Evolutionary conservation across 1,140 invertebrate species (phyloP).

Genomic region (Drosophila sulfurigaster): DNA sequence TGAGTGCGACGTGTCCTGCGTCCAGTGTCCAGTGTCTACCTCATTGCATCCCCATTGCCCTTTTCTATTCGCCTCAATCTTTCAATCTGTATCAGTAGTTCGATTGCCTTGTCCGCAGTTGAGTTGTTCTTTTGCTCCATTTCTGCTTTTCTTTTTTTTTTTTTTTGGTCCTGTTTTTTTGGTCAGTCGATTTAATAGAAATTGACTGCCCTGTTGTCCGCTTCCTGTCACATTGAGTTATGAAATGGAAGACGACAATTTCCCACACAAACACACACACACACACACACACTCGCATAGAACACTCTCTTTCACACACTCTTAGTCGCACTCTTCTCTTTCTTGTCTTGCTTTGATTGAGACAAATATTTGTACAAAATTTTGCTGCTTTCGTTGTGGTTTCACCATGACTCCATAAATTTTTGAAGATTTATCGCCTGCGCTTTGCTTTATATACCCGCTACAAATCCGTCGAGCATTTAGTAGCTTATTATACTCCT

Average conservation of each 20-base stretch:
- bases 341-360: slow-evolving; percentile 58
- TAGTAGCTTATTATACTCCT: no score
- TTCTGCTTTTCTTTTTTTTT: neutral
- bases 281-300: neutral
- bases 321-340: neutral
- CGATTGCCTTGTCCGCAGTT: slow-evolving; percentile 43
- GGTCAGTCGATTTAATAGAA: slow-evolving; percentile 61
- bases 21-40: neutral
- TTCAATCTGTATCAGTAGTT: slow-evolving; percentile 10
- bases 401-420: slow-evolving; percentile 60
- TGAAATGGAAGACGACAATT: slow-evolving; percentile 49
- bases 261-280: slow-evolving; percentile 1
- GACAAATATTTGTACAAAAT: slow-evolving; percentile 80
- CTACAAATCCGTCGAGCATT: neutral
- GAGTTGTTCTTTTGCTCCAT: slow-evolving; percentile 10
- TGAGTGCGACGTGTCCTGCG: neutral
- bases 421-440: slow-evolving; percentile 69
- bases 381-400: slow-evolving; percentile 35
- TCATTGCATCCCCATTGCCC: neutral
- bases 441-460: neutral
- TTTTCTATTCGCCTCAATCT: no score
- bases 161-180: slow-evolving; percentile 22
- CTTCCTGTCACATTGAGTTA: slow-evolving; percentile 67
- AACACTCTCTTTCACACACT: neutral
- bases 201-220: slow-evolving; percentile 52